These are phyloP conservation scores for Lates calcarifer DNA, from an alignment of 2,113 vertebrate species.

Conservation along the genomic window DNA sequence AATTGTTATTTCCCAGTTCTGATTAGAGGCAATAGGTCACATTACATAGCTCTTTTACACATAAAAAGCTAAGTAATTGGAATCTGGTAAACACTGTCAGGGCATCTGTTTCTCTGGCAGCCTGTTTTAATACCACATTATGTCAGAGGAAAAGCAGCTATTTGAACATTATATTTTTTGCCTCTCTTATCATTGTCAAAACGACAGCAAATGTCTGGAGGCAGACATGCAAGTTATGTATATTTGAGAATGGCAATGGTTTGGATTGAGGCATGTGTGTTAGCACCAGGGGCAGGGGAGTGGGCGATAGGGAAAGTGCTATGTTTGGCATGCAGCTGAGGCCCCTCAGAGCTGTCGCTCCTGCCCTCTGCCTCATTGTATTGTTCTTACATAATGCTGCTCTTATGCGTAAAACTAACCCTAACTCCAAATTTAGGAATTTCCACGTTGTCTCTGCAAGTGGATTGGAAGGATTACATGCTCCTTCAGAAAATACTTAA, in stretches of 20 bases:
- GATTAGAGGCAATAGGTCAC: not conserved
- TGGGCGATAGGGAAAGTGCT: conserved; percentile 57
- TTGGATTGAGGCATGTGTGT: conserved; percentile 40
- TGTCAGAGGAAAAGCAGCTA: conserved; percentile 12
- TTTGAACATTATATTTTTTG: conserved; percentile 6
- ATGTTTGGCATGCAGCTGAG: conserved; percentile 74
- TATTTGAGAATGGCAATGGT: conserved; percentile 5
- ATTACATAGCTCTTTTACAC: not conserved
- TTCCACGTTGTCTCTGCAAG: conserved; percentile 21
- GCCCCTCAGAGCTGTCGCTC: conserved; percentile 46
- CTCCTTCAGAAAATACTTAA: not conserved
- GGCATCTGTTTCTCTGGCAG: conserved; percentile 7
- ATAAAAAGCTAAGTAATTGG: conserved; percentile 22
- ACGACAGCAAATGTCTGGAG: conserved; percentile 7
- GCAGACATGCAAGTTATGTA: not conserved
- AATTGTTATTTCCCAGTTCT: conserved; percentile 9
- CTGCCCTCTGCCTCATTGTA: conserved; percentile 27
- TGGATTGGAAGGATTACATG: not conserved
- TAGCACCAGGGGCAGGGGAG: conserved; percentile 20
- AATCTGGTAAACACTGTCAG: conserved; percentile 16
- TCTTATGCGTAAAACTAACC: conserved; percentile 1
- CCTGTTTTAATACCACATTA: conserved; percentile 3
- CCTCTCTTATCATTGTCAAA: conserved; percentile 17
- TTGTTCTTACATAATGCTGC: conserved; percentile 54
- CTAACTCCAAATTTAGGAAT: conserved; percentile 24